A percentile compares a stretch with the other conserved stretches of the same genome.
Conservation (phyloP, 2,888 invertebrate genomes). For the Drosophila acutilabella region DNA sequence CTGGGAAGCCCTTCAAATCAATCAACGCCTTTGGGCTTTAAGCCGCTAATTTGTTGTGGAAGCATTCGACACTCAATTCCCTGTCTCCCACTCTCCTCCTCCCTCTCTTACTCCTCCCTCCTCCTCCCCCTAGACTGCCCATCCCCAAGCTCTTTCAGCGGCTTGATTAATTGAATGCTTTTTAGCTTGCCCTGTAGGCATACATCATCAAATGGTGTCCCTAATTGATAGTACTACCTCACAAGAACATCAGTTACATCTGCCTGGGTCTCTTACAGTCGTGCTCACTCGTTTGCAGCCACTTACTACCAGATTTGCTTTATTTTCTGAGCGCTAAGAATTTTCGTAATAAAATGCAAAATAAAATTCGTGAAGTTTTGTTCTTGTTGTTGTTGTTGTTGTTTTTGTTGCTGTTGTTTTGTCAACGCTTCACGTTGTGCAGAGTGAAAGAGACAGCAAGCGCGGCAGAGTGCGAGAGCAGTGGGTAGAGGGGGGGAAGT, state of each 20-base stretch:
- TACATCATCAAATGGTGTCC: not conserved
- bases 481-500: slow-evolving; percentile 14
- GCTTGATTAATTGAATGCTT: slow-evolving; percentile 62
- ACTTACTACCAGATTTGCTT: not conserved
- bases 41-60: slow-evolving; percentile 67
- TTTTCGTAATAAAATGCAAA: slow-evolving; percentile 67
- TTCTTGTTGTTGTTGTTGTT: slow-evolving; percentile 16
- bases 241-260: too few species aligned
- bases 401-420: slow-evolving; percentile 38
- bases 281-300: not conserved
- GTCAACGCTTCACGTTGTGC: slow-evolving; percentile 72
- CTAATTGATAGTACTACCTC: too few species aligned
- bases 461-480: not conserved
- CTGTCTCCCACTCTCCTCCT: not conserved
- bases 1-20: slow-evolving; percentile 66
- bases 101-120: not conserved
- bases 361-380: slow-evolving; percentile 21
- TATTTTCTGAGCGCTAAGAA: slow-evolving; percentile 47
- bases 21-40: slow-evolving; percentile 70
- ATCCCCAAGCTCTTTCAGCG: not conserved
- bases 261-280: not conserved
- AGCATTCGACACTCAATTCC: not conserved
- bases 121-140: too few species aligned
- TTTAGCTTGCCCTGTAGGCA: slow-evolving; percentile 28
- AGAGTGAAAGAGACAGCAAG: slow-evolving; percentile 42